A percentile compares a stretch with the other conserved stretches of the same genome.
Conservation (phyloP, 2,888 invertebrate species). For the Unio pictorum region DNA sequence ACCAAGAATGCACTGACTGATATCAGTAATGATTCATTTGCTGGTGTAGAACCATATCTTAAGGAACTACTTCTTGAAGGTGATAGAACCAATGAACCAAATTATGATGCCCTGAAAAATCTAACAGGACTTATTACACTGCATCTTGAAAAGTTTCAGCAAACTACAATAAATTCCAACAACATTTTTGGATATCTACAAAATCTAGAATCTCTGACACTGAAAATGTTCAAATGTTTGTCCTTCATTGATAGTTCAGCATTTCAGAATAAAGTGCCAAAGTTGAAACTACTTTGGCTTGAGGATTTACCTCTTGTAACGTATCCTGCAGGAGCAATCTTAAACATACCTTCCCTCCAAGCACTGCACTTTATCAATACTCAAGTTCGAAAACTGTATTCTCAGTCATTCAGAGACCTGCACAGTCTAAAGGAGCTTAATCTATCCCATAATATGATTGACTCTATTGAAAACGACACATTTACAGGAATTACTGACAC, state of each 20-base stretch:
- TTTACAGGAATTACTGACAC: slow-evolving; percentile 23
- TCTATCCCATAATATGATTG: slow-evolving; percentile 10
- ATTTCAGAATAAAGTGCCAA: slow-evolving; percentile 24
- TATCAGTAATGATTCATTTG: slow-evolving; percentile 87
- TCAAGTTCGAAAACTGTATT: slow-evolving; percentile 25
- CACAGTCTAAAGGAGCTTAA: slow-evolving; percentile 10
- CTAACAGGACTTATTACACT: slow-evolving; percentile 32
- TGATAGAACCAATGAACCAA: slow-evolving; percentile 14
- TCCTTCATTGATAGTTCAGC: slow-evolving; percentile 9
- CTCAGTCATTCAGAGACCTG: slow-evolving; percentile 21
- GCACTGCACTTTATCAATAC: slow-evolving; percentile 33
- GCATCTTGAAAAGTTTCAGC: slow-evolving; percentile 34
- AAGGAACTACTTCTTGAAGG: slow-evolving; percentile 83
- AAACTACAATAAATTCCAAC: slow-evolving; percentile 7
- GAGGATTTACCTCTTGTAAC: slow-evolving; percentile 19
- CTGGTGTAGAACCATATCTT: slow-evolving; percentile 83
- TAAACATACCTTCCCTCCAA: slow-evolving; percentile 23
- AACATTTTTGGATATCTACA: slow-evolving; percentile 28
- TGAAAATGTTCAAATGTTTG: slow-evolving; percentile 22
- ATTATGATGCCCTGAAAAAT: slow-evolving; percentile 25
- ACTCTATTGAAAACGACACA: slow-evolving; percentile 11
- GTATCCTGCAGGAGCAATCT: slow-evolving; percentile 33
- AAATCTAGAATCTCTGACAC: slow-evolving; percentile 24
- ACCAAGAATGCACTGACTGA: slow-evolving; percentile 87
- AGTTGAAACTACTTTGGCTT: slow-evolving; percentile 25